Percentiles rank a stretch among this genome's conserved stretches.
Evolutionary conservation across 1,140 invertebrate species (phyloP).

Genomic region (Palaemon carinicauda): DNA sequence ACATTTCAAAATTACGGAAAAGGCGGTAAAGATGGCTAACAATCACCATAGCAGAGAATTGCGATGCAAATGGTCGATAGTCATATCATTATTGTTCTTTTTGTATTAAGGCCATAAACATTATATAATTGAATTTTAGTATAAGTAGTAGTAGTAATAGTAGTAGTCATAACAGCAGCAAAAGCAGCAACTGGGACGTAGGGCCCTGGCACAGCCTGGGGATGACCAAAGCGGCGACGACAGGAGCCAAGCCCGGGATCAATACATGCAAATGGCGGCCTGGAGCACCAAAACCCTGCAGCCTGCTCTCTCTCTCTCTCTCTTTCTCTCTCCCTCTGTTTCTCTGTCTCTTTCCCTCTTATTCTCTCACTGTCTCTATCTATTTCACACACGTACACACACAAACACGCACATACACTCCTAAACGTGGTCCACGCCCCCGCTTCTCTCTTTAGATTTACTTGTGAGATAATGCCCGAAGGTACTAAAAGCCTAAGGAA

Average conservation of each 20-base stretch:
- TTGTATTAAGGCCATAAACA: not conserved
- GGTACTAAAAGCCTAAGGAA: no score
- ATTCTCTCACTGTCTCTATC: not conserved
- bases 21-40: no score
- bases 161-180: not conserved
- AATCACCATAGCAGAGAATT: no score
- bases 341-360: not conserved
- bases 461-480: no score
- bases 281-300: not conserved
- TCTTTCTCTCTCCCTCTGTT: not conserved
- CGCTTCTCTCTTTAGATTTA: not conserved
- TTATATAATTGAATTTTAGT: not conserved
- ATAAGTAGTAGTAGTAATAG: not conserved
- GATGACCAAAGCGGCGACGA: slow-evolving; percentile 42
- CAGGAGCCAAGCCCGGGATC: slow-evolving; percentile 36
- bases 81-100: no score
- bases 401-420: no score
- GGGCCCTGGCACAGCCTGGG: not conserved
- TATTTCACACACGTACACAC: not conserved
- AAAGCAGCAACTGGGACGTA: not conserved
- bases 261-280: slow-evolving; percentile 48
- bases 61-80: no score
- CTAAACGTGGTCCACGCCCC: not conserved
- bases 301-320: not conserved
- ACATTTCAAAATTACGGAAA: no score